Conservation (phyloP, 1,140 invertebrate species). For the Pseudobourletiella spinata region DNA sequence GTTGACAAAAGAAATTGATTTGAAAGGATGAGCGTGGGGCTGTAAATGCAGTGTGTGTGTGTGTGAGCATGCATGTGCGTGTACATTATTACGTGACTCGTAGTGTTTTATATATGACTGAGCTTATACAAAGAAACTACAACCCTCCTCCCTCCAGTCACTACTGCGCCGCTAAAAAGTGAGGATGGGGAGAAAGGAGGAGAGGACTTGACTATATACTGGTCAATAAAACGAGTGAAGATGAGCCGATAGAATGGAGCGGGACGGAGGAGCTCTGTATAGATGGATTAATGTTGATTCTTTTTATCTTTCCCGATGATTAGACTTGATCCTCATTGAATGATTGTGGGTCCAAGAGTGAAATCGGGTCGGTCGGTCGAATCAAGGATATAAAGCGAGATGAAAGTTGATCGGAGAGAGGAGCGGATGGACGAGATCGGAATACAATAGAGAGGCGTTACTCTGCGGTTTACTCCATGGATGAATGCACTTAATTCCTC, state of each 20-base stretch:
- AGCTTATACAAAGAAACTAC: too few relatives aligned
- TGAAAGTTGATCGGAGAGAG: slow-evolving; percentile 19
- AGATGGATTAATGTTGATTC: slow-evolving; percentile 13
- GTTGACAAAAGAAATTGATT: too few relatives aligned
- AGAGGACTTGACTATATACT: not conserved
- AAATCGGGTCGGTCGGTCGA: slow-evolving; percentile 1
- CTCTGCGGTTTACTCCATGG: slow-evolving; percentile 22
- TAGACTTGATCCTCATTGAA: slow-evolving; percentile 16
- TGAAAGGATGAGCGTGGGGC: too few relatives aligned
- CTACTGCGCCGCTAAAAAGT: not conserved
- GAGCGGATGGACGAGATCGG: slow-evolving; percentile 14
- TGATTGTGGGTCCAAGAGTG: slow-evolving; percentile 6
- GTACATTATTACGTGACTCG: too few relatives aligned
- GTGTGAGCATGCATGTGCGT: too few relatives aligned
- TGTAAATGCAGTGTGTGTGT: too few relatives aligned
- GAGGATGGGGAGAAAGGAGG: not conserved
- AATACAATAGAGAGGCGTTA: slow-evolving; percentile 23
- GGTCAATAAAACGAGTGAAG: slow-evolving; percentile 8
- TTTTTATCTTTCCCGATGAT: slow-evolving; percentile 30
- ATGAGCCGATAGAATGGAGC: not conserved
- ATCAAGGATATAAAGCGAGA: slow-evolving; percentile 7
- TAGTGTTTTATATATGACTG: too few relatives aligned
- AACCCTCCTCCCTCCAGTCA: too few relatives aligned
- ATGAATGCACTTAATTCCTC: slow-evolving; percentile 20
- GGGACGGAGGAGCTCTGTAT: not conserved